Base-by-base conservation (phyloP, 35 echinoderm and acorn worm genomes). In the Heliocidaris tuberculata region DNA sequence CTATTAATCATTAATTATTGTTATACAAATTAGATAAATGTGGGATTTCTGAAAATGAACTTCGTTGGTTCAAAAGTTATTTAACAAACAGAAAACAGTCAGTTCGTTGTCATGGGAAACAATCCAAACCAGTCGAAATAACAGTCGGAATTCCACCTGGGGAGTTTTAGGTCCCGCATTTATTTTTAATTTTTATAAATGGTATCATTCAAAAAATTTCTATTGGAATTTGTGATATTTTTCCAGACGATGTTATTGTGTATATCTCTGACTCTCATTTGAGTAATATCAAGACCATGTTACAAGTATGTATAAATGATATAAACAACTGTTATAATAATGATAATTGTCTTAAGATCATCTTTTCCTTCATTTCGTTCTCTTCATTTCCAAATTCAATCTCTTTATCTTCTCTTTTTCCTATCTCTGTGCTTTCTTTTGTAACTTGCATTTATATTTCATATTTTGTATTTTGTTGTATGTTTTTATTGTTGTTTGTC, bases 121-220 rank as follows among this genome's bases (percentile, higher is more conserved):
- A 50, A 87, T 95, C 85, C 11, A 60, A 90, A 89, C 49, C 11
- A 24, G 7, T 52, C 9, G 3, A 21, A 6, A 52, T 95, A 86
- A 90, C 35, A 10, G 56, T 90, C 54, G 94, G 85, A 27, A 16
- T 95, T 48, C 94, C 86, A 9, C 94, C 89, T 2, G 47, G 48
- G 17, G 85, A 85, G 85, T 85, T 95, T 89, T 48, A 89, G 29
- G 94, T 48, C 24, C n/a, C n/a, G n/a, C 94, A 7, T 89, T 30
- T 95, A 9, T 95, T 59, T 50, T 42, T 90, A 48, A 0, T 95
- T 88, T 95, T 95, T 35, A 90, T 95, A 54, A 95, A 95, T 50
- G 94, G 90, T 88, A 31, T 86, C 21, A 17, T 19, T 86, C 49
- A 95, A 95, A 49, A 32, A 17, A 47, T n/a, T 95, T 49, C 21